phyloP scores from a whole-genome alignment of 2,113 vertebrate genomes.

The Pygathrix nemaeus region DNA sequence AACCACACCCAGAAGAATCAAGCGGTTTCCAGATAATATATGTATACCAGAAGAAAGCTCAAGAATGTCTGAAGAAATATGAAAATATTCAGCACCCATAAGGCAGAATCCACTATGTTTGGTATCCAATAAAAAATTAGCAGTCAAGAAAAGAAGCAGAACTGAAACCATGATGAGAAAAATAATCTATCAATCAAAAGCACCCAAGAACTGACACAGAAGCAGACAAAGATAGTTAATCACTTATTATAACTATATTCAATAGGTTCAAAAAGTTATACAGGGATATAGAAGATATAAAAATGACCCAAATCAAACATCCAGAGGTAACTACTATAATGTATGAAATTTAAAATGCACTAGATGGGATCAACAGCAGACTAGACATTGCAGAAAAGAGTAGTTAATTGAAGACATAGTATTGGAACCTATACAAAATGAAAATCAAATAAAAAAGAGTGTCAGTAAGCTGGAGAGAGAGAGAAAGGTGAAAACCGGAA shows the following conservation, averaged over 20 bases:
- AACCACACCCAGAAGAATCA: neutral
- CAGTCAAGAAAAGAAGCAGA: neutral
- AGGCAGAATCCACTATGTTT: neutral
- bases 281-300: neutral
- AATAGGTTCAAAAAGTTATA: neutral
- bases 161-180: neutral
- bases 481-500: neutral
- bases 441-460: neutral
- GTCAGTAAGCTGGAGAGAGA: neutral
- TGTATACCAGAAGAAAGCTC: neutral
- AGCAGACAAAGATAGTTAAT: neutral
- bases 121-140: neutral
- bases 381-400: neutral
- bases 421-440: neutral
- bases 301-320: neutral
- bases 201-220: neutral
- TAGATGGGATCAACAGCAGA: neutral
- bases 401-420: neutral
- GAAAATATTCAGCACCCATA: neutral
- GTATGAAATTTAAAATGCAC: neutral
- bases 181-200: neutral
- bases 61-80: neutral
- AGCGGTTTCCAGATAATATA: neutral
- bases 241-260: neutral
- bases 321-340: neutral